These are phyloP conservation scores for Panzeria rudis DNA, from an alignment of 2,888 invertebrate species.

Conservation along the genomic window DNA sequence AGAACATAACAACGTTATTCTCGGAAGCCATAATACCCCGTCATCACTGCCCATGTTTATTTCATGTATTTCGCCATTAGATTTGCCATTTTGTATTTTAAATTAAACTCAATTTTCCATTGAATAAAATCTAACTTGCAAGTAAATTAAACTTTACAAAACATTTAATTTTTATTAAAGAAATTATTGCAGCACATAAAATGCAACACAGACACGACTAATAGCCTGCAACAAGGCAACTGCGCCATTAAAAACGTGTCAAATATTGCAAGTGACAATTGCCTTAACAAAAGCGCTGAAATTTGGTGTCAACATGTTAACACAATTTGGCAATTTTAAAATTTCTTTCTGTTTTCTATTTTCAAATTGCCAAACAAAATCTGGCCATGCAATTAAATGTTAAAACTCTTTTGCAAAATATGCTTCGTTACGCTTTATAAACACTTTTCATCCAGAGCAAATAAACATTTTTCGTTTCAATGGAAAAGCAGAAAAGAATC, in stretches of 20 bases:
- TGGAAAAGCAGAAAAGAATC: background rate
- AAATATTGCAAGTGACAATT: conserved; percentile 30
- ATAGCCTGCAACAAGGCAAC: conserved; percentile 32
- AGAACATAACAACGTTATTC: no score
- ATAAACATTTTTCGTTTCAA: conserved; percentile 28
- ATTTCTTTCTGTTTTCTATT: conserved; percentile 1
- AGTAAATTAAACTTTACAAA: conserved; percentile 50
- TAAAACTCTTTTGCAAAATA: conserved; percentile 31
- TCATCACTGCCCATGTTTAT: no score
- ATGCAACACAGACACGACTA: conserved; percentile 55
- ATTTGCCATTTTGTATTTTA: background rate
- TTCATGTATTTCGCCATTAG: background rate
- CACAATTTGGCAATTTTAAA: conserved; percentile 26
- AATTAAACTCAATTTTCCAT: conserved; percentile 18
- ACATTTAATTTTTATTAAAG: conserved; percentile 42
- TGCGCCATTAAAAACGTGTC: conserved; percentile 40
- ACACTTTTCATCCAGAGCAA: conserved; percentile 46
- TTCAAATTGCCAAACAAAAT: conserved; percentile 44
- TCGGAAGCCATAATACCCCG: no score
- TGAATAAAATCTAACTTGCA: conserved; percentile 38
- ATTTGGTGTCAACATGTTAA: conserved; percentile 60
- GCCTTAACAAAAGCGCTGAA: conserved; percentile 5
- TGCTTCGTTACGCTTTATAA: conserved; percentile 55
- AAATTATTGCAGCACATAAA: conserved; percentile 53
- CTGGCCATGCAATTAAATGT: conserved; percentile 47